Percentiles rank a stretch among this genome's conserved stretches.
These are phyloP conservation scores for Limnephilus rhombicus DNA, from an alignment of 2,888 invertebrate genomes.

Conservation along the genomic window DNA sequence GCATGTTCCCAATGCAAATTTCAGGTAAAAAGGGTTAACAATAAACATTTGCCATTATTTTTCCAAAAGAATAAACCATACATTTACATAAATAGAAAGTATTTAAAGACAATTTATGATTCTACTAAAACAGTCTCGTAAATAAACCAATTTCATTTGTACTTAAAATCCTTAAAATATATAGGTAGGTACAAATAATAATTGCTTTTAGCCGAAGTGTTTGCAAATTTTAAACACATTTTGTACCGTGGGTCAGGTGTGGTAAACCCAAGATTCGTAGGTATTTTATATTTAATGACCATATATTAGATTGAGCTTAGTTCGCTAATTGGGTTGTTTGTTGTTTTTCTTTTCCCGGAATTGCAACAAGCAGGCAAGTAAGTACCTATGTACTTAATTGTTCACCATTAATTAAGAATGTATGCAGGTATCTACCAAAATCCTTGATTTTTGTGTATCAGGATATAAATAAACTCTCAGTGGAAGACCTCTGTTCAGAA, in stretches of 20 bases:
- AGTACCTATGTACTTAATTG: not conserved
- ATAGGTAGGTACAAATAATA: not conserved
- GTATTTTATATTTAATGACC: not conserved
- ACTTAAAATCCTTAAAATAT: slow-evolving; percentile 3
- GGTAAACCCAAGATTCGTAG: not conserved
- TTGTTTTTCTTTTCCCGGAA: not conserved
- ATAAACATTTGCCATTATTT: not conserved
- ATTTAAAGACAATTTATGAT: slow-evolving; percentile 35
- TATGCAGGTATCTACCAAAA: not conserved
- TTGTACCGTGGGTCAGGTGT: slow-evolving; percentile 15
- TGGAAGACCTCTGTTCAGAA: too few species aligned
- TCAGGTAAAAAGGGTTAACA: not conserved
- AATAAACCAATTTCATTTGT: slow-evolving; percentile 34
- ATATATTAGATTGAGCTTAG: not conserved
- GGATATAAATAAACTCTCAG: not conserved
- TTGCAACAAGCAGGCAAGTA: not conserved
- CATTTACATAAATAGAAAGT: slow-evolving; percentile 38
- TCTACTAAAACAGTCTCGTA: slow-evolving; percentile 32
- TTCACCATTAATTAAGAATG: not conserved
- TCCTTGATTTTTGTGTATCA: not conserved
- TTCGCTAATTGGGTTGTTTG: not conserved
- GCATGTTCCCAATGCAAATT: slow-evolving; percentile 19
- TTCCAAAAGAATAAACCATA: slow-evolving; percentile 3
- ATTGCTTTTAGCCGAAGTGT: slow-evolving; percentile 29
- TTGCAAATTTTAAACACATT: slow-evolving; percentile 38